Base-by-base conservation (phyloP, 2,888 invertebrate genomes). In the Agrotis exclamationis region DNA sequence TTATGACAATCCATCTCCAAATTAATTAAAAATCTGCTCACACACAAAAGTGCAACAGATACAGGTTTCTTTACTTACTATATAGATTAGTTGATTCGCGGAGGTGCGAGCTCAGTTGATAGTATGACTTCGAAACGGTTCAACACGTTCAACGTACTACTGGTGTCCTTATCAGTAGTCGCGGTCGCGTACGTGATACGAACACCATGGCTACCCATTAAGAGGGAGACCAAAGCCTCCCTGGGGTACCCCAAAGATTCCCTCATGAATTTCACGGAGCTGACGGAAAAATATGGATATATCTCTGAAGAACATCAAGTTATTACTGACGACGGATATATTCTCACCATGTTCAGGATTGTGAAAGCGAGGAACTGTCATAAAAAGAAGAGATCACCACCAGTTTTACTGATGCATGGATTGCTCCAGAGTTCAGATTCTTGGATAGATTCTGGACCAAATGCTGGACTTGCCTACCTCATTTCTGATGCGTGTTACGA, bases 341-440 rank as follows among this genome's bases (percentile, higher is more conserved):
- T 93, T 13, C 73, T 95, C 13, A 91, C 88, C 0, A 74, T 93
- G 56, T 93, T 93, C 70, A 87, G 91, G 51, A 88, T 94, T 44
- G 80, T 69, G 1, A 86, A 86, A 47, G 88, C 87, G 0, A 88
- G 59, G 44, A 87, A 89, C 16, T 93, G 93, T 67, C 33, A 76
- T 0, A 74, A 82, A 11, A 71, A 63, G 14, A 73, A 78, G 33
- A 86, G 73, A 44, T 71, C 78, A 14, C 88, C 90, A 0, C 94
- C 95, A 0, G 92, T 94, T 9, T 60, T 95, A 5, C 86, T 95
- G 22, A 91, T 93, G 92, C 95, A 94, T 71, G 95, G 95, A 1
- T 81, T 95, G 0, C 88, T 94, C 0, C 89, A 89, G 57, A 93
- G 92, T 63, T 88, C 94, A 0, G 93, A 94, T 39, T 86, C 90